Evolutionary conservation across 2,888 invertebrate species (phyloP), one percentile per base, ranked within the genome.

Genomic region (Cantharis rustica): DNA sequence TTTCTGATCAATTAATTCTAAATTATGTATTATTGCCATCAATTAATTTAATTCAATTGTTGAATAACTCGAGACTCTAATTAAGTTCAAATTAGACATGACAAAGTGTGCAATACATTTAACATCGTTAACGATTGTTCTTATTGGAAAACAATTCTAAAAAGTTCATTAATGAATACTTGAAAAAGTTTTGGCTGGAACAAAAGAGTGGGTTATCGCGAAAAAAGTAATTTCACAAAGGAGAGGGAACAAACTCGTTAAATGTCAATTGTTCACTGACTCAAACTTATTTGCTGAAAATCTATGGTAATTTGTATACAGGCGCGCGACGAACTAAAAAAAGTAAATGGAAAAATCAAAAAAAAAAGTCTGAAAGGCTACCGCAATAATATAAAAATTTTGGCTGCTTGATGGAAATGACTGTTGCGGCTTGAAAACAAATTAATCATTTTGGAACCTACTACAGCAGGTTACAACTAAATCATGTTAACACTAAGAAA

Each of bases 71-170:
- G 31, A n/a, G 47, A n/a, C 47, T 47, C 68, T 15, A 68, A 68
- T 68, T 23, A 68, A 68, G 68, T 68, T 68, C 47, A 47, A 47
- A 47, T 47, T 47, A 62, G 71, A 72, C 68, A 64, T 73, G 47
- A 47, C 73, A 68, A 61, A 73, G 68, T 7, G 17, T 64, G 64
- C 64, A 16, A 64, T 64, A 64, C 10, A 64, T 64, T 64, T 64
- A 47, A 66, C 17, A 66, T 66, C 20, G 16, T 23, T 20, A 66
- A 23, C 17, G 23, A 66, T 20, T 66, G 69, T 69, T 69, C 31
- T 69, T 31, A 16, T 61, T 69, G 7, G 61, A 69, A 20, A 47
- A 69, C 61, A 61, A 61, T 69, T 69, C n/a, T 69, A 61, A 61
- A 69, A 69, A 17, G 47, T 69, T 16, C 47, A 61, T 47, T 20